Percentiles rank a stretch among this genome's conserved stretches.
phyloP scores from a whole-genome alignment of 2,797 vertebrate species.

The Enteromius treurensis region DNA sequence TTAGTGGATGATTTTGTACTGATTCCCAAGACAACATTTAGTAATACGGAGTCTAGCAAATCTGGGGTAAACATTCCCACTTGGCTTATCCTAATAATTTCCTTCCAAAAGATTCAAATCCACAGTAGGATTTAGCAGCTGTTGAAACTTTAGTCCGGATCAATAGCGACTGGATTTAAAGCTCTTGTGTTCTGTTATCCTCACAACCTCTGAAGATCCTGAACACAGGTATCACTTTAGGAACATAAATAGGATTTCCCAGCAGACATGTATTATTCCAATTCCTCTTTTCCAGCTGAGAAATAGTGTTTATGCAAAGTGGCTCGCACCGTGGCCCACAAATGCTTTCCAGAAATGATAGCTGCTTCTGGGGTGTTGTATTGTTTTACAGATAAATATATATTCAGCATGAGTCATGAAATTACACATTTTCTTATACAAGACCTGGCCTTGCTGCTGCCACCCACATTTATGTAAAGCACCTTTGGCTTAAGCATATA shows the following conservation, averaged over 20 bases:
- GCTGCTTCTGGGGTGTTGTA: conserved; percentile 5
- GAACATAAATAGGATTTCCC: conserved; percentile 41
- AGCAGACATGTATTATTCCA: conserved; percentile 33
- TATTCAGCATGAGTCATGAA: not conserved
- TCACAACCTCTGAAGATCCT: conserved; percentile 42
- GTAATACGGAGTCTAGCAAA: not conserved
- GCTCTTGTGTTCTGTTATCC: conserved; percentile 32
- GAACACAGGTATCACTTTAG: conserved; percentile 34
- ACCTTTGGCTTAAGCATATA: conserved; percentile 18
- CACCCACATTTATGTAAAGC: not conserved
- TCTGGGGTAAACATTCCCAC: conserved; percentile 30
- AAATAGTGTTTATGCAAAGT: conserved; percentile 48
- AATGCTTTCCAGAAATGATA: not conserved
- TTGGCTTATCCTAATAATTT: conserved; percentile 36
- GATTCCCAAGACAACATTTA: not conserved
- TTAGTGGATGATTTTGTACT: not conserved
- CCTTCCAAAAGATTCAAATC: conserved; percentile 25
- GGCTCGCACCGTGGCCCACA: not conserved
- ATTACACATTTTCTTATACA: not conserved
- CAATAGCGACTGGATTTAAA: conserved; percentile 37
- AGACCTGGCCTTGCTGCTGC: not conserved
- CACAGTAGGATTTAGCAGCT: conserved; percentile 27
- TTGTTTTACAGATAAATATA: conserved; percentile 22
- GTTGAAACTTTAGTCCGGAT: conserved; percentile 24
- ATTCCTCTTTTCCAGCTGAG: conserved; percentile 20